A percentile compares a stretch with the other conserved stretches of the same genome.
These are phyloP conservation scores for Drosophila nikananu DNA, from an alignment of 1,140 invertebrate genomes.

Conservation along the genomic window DNA sequence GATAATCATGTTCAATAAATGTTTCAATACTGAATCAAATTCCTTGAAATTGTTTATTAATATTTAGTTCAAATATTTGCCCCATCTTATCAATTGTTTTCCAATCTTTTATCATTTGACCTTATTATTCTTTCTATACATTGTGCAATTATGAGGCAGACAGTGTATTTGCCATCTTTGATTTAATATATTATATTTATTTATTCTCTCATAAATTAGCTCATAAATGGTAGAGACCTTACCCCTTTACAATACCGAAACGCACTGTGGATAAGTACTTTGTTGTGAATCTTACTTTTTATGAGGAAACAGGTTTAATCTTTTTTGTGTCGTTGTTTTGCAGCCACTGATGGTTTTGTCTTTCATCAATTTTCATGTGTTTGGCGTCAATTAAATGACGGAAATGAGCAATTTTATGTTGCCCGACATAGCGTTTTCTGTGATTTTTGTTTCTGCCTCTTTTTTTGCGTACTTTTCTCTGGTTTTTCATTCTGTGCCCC, in stretches of 20 bases:
- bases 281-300: slow-evolving; percentile 18
- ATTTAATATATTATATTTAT: not conserved
- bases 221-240: not conserved
- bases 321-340: slow-evolving; percentile 17
- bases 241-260: not conserved
- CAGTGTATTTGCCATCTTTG: not conserved
- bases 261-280: slow-evolving; percentile 24
- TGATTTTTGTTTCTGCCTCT: slow-evolving; percentile 15
- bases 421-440: slow-evolving; percentile 48
- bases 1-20: not conserved
- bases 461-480: slow-evolving; percentile 10
- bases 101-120: not conserved
- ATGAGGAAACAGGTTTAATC: slow-evolving; percentile 53
- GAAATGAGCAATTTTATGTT: slow-evolving; percentile 77
- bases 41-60: not conserved
- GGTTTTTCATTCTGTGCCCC: slow-evolving; percentile 56
- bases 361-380: slow-evolving; percentile 70
- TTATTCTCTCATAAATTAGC: not conserved
- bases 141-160: too few relatives aligned
- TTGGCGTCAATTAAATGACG: slow-evolving; percentile 78
- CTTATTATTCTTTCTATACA: not conserved
- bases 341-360: slow-evolving; percentile 44
- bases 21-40: not conserved
- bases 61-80: not conserved
- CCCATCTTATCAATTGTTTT: not conserved